Evolutionary conservation across 2,888 invertebrate species (phyloP), one percentile per base, ranked within the genome.

Genomic region (Leptopterna dolabrata): DNA sequence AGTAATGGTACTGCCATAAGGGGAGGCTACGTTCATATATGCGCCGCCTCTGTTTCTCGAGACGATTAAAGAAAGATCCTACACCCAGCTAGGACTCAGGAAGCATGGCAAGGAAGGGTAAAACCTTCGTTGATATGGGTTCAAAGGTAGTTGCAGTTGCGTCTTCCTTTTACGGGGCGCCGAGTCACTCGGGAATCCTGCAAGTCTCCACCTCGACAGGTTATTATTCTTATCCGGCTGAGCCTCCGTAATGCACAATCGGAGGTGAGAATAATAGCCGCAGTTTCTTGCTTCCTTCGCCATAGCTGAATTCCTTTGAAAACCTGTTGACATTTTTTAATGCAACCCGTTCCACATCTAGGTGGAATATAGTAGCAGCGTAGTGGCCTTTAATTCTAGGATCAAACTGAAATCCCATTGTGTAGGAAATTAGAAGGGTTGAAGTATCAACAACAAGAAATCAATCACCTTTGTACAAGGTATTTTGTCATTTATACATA

Each of bases 61-160:
- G 63, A 27, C 63, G 63, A 63, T 63, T 63, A 63, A 27, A 63
- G 63, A 27, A 24, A 63, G 63, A 19, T 51, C 51, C 51, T n/a
- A 63, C 24, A 24, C 63, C 63, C 55, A 9, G 4, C 19, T 24
- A 7, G 27, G 19, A 24, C 9, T 63, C 24, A 63, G 36, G 73
- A 30, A 73, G 41, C 30, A 36, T 3, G 11, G 36, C n/a, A 36
- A 6, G 7, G 1, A 24, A 4, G 41, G 45, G 27, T 41, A 43
- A 41, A 76, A 27, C 41, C 78, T 45, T 78, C 78, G 78, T 78
- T 78, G 45, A 78, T 78, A 78, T 78, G 78, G 78, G 45, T 78
- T 78, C 78, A 78, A 41, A 78, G 78, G 78, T 45, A 78, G 78
- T 78, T 45, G 78, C 78, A 76, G 41, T n/a, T n/a, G n/a, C n/a